A percentile compares a stretch with the other conserved stretches of the same genome.
phyloP scores from a whole-genome alignment of 2,797 vertebrate species.

The Chrosomus eos region DNA sequence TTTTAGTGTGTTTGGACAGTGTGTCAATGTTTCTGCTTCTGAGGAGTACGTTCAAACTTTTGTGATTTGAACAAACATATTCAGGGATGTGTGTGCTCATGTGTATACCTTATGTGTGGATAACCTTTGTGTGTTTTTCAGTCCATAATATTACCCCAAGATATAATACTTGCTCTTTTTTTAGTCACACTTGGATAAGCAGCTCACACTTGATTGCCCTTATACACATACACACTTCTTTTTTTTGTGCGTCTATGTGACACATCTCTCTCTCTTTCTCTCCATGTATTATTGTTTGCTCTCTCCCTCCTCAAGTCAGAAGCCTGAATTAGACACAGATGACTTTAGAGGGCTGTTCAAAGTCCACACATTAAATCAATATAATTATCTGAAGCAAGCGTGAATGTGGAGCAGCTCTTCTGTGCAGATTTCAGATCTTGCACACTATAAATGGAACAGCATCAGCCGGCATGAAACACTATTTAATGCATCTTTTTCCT shows the following conservation, averaged over 20 bases:
- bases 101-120: not conserved
- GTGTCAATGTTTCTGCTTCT: not conserved
- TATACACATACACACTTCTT: conserved; percentile 7
- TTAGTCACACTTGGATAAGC: conserved; percentile 44
- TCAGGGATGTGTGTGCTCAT: not conserved
- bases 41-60: not conserved
- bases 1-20: not conserved
- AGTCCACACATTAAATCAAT: conserved; percentile 54
- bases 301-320: conserved; percentile 18
- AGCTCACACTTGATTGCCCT: conserved; percentile 22
- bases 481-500: conserved; percentile 3
- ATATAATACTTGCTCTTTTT: conserved; percentile 12
- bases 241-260: not conserved
- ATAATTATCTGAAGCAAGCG: conserved; percentile 51
- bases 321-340: conserved; percentile 50
- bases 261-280: conserved; percentile 9
- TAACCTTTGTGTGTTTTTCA: conserved; percentile 7
- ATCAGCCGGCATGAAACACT: not conserved
- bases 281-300: conserved; percentile 45
- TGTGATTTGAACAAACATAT: not conserved
- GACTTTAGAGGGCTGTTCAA: conserved; percentile 50
- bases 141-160: not conserved
- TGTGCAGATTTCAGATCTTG: conserved; percentile 17
- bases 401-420: conserved; percentile 31
- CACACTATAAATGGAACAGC: conserved; percentile 34